Base-by-base conservation (phyloP, 1,140 invertebrate genomes). In the Temnothorax curvispinosus region DNA sequence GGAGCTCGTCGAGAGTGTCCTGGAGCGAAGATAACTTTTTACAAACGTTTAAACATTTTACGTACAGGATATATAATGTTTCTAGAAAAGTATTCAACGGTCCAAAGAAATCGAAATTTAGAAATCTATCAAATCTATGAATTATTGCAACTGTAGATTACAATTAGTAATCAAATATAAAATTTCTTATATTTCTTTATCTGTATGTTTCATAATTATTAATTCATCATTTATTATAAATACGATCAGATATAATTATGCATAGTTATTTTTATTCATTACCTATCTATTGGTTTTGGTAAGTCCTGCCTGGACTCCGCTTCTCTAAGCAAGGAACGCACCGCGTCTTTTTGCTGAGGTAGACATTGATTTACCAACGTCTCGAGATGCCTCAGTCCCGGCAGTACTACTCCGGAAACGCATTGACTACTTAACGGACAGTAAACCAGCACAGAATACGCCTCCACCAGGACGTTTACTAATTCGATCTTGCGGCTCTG, bases 391-490 rank as follows among this genome's bases (percentile, higher is more conserved):
- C 95, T 96, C 35, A 97, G 94, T 56, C 96, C 96, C 9, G 96
- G 96, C 52, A 96, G 71, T 35, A 95, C 82, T 5, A 96, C 92
- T 65, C 93, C 92, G 27, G 92, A 93, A 64, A 94, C 94, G 50
- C 96, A 96, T 64, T 94, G 94, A 89, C 95, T 95, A 50, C 95
- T 96, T 44, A 97, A 89, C 7, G 95, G 94, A 86, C 96, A 97
- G 91, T 97, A 97, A 38, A 97, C 96, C 52, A 97, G 93, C 67
- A 96, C 96, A 18, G 96, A 97, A 89, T 97, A 97, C 0, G 97
- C 96, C 88, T 97, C 97, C 54, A 97, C 95, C 32, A 97, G 91
- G 65, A 96, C 96, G 50, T 96, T 93, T 8, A 96, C 96, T 35
- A 97, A 94, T 87, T 97, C 96, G 38, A 95, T 92, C 89, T 96